Percentiles rank a stretch among this genome's conserved stretches.
Conservation (phyloP, 1,140 invertebrate species). For the Solen grandis region DNA sequence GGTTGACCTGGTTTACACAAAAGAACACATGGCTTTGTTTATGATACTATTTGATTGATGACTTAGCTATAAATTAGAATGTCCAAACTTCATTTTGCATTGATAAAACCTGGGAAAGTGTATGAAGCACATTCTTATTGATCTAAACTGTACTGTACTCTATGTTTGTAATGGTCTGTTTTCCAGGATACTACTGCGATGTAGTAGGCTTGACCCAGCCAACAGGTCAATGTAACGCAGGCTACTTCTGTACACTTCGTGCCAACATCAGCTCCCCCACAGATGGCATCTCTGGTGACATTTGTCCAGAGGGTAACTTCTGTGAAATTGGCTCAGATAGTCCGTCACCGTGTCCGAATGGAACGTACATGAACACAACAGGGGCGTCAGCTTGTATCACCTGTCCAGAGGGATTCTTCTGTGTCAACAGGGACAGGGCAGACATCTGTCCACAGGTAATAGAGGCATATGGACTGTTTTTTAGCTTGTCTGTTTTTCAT, state of each 20-base stretch:
- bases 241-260: constrained; percentile 74
- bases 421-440: constrained; percentile 76
- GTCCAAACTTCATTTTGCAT: too few relatives aligned
- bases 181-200: constrained; percentile 76
- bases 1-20: too few relatives aligned
- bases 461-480: too few relatives aligned
- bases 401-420: constrained; percentile 74
- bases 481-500: too few relatives aligned
- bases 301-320: constrained; percentile 74
- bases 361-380: constrained; percentile 77
- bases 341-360: constrained; percentile 70
- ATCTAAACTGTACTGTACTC: too few relatives aligned
- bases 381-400: constrained; percentile 71
- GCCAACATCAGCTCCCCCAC: constrained; percentile 72
- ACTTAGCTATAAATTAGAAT: too few relatives aligned
- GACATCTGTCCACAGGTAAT: constrained; percentile 69
- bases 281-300: constrained; percentile 75
- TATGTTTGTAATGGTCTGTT: too few relatives aligned
- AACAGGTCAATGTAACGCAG: constrained; percentile 70
- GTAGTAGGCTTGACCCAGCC: constrained; percentile 64
- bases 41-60: too few relatives aligned
- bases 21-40: too few relatives aligned
- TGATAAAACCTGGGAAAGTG: too few relatives aligned
- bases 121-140: too few relatives aligned
- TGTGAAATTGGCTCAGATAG: constrained; percentile 68